phyloP scores from a whole-genome alignment of 92 coral and sea anemone genomes.

The Siderastrea siderea region DNA sequence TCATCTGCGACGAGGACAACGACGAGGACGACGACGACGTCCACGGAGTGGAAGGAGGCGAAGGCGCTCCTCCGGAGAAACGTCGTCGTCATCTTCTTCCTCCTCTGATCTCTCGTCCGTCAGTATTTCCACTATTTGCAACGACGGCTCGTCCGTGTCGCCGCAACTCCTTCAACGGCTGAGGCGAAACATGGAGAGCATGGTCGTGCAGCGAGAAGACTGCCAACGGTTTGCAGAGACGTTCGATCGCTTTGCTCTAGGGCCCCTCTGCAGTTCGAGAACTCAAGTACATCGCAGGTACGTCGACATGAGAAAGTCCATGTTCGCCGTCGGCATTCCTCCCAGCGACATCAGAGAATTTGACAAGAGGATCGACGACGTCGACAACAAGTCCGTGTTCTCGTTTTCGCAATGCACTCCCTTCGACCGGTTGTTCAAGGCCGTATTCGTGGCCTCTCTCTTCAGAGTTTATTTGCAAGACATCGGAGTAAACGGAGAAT shows the following conservation, averaged over 20 bases:
- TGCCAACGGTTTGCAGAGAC: not conserved
- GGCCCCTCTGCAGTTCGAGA: not conserved
- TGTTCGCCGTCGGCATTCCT: not conserved
- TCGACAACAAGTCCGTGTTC: conserved; percentile 11
- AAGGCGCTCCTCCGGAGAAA: too few species aligned
- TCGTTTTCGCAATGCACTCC: not conserved
- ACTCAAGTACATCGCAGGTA: not conserved
- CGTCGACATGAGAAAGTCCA: conserved; percentile 14
- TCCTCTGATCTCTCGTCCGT: too few species aligned
- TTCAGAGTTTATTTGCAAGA: conserved; percentile 7
- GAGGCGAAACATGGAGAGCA: not conserved
- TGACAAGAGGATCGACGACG: not conserved
- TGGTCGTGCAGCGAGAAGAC: conserved; percentile 9
- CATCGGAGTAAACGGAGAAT: not conserved
- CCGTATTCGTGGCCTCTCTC: conserved; percentile 8
- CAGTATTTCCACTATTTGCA: too few species aligned
- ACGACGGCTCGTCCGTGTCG: too few species aligned
- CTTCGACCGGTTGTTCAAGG: conserved; percentile 1
- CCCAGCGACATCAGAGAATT: not conserved
- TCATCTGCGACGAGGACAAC: too few species aligned
- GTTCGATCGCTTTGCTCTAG: not conserved
- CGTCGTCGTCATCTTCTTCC: too few species aligned
- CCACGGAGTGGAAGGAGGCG: too few species aligned
- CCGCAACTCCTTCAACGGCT: not conserved
- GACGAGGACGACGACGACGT: too few species aligned